phyloP scores from a whole-genome alignment of 1,140 invertebrate species.

The Meloidogyne exigua region DNA sequence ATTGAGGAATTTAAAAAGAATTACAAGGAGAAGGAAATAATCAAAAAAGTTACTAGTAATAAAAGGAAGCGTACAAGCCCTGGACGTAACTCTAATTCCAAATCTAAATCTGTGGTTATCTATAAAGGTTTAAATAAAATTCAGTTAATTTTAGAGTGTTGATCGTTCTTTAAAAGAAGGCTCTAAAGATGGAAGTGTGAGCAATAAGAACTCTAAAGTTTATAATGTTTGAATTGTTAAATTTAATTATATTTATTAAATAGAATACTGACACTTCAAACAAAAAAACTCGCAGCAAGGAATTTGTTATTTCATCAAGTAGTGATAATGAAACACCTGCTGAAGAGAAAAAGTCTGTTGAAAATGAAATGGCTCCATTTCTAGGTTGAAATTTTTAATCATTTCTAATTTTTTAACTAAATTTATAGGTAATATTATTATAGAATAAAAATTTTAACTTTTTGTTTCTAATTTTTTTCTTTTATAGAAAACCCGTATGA shows the following conservation, averaged over 20 bases:
- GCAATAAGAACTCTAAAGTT: not conserved
- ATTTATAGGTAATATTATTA: no score
- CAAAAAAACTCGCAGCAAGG: not conserved
- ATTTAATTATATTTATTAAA: not conserved
- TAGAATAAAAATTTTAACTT: no score
- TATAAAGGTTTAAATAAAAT: not conserved
- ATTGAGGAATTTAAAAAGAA: slow-evolving; percentile 9
- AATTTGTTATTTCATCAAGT: slow-evolving; percentile 18
- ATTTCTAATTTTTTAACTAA: no score
- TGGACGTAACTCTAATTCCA: slow-evolving; percentile 4
- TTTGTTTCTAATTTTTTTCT: not conserved
- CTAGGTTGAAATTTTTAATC: not conserved
- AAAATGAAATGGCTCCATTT: not conserved
- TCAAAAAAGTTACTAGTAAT: not conserved
- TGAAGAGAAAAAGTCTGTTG: not conserved
- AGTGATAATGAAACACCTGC: slow-evolving; percentile 5
- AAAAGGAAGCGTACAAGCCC: not conserved
- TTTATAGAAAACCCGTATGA: not conserved
- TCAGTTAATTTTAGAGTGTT: slow-evolving; percentile 6
- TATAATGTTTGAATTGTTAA: not conserved
- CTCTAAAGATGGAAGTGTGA: slow-evolving; percentile 7
- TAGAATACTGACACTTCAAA: not conserved
- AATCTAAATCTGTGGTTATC: slow-evolving; percentile 14
- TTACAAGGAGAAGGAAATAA: not conserved
- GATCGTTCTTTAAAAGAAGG: slow-evolving; percentile 14